phyloP scores from a whole-genome alignment of 2,888 invertebrate genomes.

The Rhodophaea formosa region DNA sequence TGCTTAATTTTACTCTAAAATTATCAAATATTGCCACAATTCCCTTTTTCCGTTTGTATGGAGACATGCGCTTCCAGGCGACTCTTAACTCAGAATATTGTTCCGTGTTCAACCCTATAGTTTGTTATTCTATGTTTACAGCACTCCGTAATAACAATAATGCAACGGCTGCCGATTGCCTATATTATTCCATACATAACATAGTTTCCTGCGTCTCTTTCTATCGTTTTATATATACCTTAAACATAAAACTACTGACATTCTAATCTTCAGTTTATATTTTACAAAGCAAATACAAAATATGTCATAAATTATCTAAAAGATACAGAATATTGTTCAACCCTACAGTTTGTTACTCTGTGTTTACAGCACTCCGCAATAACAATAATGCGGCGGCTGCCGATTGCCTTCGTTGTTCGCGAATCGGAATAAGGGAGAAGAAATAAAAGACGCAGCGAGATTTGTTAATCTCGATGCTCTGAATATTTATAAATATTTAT shows the following conservation, averaged over 20 bases:
- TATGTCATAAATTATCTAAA: not conserved
- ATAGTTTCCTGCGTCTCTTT: too few relatives aligned
- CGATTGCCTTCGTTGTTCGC: slow-evolving; percentile 16
- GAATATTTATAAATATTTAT: slow-evolving; percentile 15
- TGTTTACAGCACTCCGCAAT: slow-evolving; percentile 14
- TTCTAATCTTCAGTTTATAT: too few relatives aligned
- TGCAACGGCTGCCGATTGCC: slow-evolving; percentile 7
- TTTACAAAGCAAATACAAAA: too few relatives aligned
- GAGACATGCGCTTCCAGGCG: too few relatives aligned
- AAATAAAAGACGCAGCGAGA: slow-evolving; percentile 11
- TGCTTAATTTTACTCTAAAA: too few relatives aligned
- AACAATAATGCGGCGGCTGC: slow-evolving; percentile 13
- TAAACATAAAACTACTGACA: too few relatives aligned
- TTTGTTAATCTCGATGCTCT: slow-evolving; percentile 9
- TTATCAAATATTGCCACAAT: too few relatives aligned
- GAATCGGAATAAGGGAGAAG: slow-evolving; percentile 13
- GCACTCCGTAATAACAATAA: slow-evolving; percentile 16
- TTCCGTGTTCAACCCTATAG: slow-evolving; percentile 1
- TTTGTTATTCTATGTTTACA: not conserved
- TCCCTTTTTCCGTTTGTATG: too few relatives aligned
- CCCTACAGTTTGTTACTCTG: not conserved
- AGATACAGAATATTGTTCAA: not conserved
- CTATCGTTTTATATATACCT: too few relatives aligned
- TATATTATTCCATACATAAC: not conserved
- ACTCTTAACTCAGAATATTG: too few relatives aligned